Percentiles rank a stretch among this genome's conserved stretches.
Evolutionary conservation across 2,797 vertebrate species (phyloP).

Genomic region (Lycodopsis pacificus): DNA sequence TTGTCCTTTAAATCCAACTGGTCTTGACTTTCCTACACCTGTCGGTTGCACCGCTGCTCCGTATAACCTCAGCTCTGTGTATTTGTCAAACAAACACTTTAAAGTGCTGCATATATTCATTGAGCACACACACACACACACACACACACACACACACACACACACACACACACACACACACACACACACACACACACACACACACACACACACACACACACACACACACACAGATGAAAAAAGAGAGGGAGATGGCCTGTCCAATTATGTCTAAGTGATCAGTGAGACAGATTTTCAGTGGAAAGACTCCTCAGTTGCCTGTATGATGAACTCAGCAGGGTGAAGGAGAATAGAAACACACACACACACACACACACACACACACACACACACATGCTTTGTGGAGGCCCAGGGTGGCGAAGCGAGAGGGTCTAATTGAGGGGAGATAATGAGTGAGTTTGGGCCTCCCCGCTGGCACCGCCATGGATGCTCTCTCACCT

Average conservation of each 20-base stretch:
- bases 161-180: not conserved
- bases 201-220: not conserved
- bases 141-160: not conserved
- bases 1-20: not conserved
- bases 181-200: not conserved
- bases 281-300: constrained; percentile 85
- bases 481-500: constrained; percentile 70
- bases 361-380: constrained; percentile 29
- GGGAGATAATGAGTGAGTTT: constrained; percentile 81
- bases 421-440: constrained; percentile 81
- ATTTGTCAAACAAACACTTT: constrained; percentile 29
- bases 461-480: constrained; percentile 79
- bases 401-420: constrained; percentile 64
- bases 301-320: constrained; percentile 72
- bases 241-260: constrained; percentile 63
- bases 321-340: constrained; percentile 75
- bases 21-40: constrained; percentile 65
- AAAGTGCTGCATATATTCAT: constrained; percentile 32
- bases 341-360: constrained; percentile 51
- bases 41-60: constrained; percentile 51
- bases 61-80: constrained; percentile 58
- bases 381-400: constrained; percentile 35
- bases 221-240: not conserved
- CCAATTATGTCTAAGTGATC: constrained; percentile 84
- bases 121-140: not conserved